Conservation (phyloP, 2,797 vertebrate genomes). For the Platyrinchus mystaceus region DNA sequence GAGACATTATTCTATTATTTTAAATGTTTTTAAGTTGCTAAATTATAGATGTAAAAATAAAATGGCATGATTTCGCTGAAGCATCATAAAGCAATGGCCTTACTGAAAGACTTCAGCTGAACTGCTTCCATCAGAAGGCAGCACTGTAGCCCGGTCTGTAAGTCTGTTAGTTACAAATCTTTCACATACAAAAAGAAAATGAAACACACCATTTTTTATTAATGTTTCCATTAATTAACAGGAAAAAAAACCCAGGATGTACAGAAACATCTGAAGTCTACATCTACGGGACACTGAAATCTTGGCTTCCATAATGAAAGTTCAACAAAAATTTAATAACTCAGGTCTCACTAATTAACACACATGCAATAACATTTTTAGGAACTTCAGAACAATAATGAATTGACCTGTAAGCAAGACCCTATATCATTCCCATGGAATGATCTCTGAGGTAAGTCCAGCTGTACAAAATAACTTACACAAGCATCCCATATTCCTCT, state of each 20-base stretch:
- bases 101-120: not conserved
- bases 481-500: not conserved
- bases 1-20: not conserved
- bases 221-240: conserved; percentile 3
- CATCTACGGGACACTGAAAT: not conserved
- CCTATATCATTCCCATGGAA: not conserved
- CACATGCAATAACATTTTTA: not conserved
- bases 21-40: not conserved
- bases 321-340: not conserved
- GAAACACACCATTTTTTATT: not conserved
- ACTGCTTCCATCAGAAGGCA: not conserved
- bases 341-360: not conserved
- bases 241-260: not conserved
- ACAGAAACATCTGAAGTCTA: too few relatives aligned
- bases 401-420: not conserved
- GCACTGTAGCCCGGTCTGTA: not conserved
- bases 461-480: not conserved
- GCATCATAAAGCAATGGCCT: not conserved
- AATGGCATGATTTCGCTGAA: not conserved
- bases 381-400: not conserved
- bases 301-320: conserved; percentile 12
- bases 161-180: not conserved
- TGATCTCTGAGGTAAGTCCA: not conserved
- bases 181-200: not conserved
- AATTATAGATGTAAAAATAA: not conserved